Evolutionary conservation across 2,888 invertebrate species (phyloP).

Genomic region (Celastrina argiolus): DNA sequence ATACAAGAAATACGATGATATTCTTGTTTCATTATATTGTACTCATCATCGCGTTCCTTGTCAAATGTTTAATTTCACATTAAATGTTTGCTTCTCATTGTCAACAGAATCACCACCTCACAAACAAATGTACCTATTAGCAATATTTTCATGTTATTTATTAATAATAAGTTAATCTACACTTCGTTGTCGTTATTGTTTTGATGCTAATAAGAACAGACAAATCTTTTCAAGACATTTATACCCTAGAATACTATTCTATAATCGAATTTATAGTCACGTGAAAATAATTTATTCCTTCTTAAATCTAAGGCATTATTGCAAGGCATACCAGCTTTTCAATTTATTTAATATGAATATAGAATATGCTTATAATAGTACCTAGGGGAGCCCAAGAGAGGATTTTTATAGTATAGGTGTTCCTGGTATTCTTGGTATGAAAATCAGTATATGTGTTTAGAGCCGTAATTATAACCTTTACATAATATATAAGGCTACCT

Average conservation of each 20-base stretch:
- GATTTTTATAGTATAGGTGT: too few species aligned
- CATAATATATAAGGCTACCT: too few species aligned
- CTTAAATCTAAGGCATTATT: constrained; percentile 15
- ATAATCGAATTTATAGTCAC: background rate
- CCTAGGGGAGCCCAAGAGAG: too few species aligned
- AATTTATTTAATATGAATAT: background rate
- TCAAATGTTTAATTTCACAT: background rate
- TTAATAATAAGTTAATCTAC: background rate
- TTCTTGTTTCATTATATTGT: background rate
- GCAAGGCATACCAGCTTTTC: constrained; percentile 17
- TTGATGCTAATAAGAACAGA: background rate
- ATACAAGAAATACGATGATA: background rate
- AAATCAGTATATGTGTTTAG: too few species aligned
- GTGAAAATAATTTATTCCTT: background rate
- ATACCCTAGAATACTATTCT: background rate
- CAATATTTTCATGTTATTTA: background rate
- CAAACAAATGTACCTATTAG: background rate
- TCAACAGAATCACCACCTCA: background rate
- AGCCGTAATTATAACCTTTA: too few species aligned
- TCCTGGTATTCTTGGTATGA: too few species aligned
- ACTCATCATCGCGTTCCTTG: background rate
- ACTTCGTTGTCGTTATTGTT: constrained; percentile 2
- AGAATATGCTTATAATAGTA: background rate
- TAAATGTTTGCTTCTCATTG: background rate
- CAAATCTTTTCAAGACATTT: constrained; percentile 2